Percentiles rank a stretch among this genome's conserved stretches.
Conservation (phyloP, 2,888 invertebrate species). For the Spodoptera littoralis region DNA sequence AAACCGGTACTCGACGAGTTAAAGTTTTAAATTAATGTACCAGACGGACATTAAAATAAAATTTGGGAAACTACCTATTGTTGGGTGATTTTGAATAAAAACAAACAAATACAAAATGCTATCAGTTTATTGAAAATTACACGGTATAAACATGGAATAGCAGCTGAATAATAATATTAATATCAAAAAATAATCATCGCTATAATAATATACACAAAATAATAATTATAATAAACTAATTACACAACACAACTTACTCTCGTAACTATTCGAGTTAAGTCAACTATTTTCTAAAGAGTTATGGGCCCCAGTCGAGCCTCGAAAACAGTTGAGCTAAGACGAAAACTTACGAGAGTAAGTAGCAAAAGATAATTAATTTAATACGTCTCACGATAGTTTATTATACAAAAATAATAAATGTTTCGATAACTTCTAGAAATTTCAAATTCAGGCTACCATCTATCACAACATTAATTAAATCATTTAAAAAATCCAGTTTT, state of each 20-base stretch:
- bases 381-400: too few relatives aligned
- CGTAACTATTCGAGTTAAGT: not conserved
- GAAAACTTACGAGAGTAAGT: too few relatives aligned
- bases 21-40: too few relatives aligned
- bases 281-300: too few relatives aligned
- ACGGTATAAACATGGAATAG: conserved; percentile 55
- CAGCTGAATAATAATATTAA: conserved; percentile 57
- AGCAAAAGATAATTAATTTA: too few relatives aligned
- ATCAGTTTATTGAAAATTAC: conserved; percentile 75
- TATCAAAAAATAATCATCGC: conserved; percentile 64
- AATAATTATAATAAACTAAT: conserved; percentile 24
- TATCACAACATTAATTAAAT: not conserved
- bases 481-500: too few relatives aligned
- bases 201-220: conserved; percentile 53
- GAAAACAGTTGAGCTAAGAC: too few relatives aligned
- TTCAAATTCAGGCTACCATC: not conserved
- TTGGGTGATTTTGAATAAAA: conserved; percentile 1
- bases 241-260: not conserved
- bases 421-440: not conserved
- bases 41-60: too few relatives aligned
- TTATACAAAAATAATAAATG: too few relatives aligned
- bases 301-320: too few relatives aligned
- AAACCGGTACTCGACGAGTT: too few relatives aligned
- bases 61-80: too few relatives aligned
- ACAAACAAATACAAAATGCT: conserved; percentile 69